These are phyloP conservation scores for Gryllus bimaculatus DNA, from an alignment of 1,140 invertebrate genomes.

Conservation along the genomic window DNA sequence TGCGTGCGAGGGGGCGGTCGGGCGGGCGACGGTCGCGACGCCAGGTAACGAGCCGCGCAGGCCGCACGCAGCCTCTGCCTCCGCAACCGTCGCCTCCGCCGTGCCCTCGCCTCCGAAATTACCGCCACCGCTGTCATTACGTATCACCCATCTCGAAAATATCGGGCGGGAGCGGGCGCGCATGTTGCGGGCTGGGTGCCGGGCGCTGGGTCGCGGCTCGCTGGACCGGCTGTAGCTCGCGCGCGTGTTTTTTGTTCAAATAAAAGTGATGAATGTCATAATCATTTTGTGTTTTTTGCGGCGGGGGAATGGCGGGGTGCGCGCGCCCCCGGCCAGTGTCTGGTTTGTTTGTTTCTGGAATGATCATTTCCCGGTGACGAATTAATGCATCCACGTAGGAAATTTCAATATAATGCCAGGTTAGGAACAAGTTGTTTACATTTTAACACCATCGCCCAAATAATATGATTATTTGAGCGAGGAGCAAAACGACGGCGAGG, in stretches of 20 bases:
- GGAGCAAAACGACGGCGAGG: neutral
- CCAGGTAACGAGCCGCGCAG: neutral
- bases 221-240: neutral
- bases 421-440: constrained; percentile 5
- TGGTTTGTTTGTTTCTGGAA: constrained; percentile 4
- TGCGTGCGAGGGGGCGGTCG: too few relatives aligned
- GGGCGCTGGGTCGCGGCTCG: neutral
- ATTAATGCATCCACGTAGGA: neutral
- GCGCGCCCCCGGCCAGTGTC: neutral
- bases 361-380: neutral
- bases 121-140: neutral
- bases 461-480: constrained; percentile 1
- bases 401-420: constrained; percentile 5
- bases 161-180: neutral
- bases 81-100: neutral
- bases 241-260: neutral
- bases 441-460: constrained; percentile 4
- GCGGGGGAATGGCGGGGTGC: neutral
- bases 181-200: neutral
- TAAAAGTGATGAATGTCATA: constrained; percentile 5
- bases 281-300: neutral
- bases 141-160: neutral
- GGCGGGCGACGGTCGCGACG: neutral
- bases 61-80: neutral
- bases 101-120: neutral